Percentiles rank a stretch among this genome's conserved stretches.
These are phyloP conservation scores for Psophia crepitans DNA, from an alignment of 2,113 vertebrate species.

Conservation along the genomic window DNA sequence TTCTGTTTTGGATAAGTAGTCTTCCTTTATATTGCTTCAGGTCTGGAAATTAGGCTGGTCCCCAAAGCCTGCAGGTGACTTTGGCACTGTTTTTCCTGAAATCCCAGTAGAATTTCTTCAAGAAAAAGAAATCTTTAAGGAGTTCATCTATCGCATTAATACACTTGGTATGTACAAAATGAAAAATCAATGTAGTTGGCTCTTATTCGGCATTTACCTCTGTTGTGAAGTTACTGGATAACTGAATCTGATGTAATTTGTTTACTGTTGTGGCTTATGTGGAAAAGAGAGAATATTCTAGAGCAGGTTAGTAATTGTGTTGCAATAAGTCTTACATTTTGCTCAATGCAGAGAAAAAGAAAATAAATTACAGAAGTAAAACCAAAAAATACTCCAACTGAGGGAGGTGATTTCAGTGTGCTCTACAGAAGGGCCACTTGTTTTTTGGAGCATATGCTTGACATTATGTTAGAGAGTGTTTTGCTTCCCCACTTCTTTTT, in stretches of 20 bases:
- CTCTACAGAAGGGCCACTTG: neutral
- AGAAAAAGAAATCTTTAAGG: conserved; percentile 95
- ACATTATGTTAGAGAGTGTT: neutral
- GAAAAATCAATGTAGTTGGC: neutral
- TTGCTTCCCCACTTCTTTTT: neutral
- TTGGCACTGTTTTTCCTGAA: conserved; percentile 90
- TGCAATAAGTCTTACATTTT: neutral
- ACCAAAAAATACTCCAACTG: rapidly evolving
- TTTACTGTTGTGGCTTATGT: neutral
- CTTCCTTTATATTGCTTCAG: conserved; percentile 55
- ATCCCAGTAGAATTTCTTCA: conserved; percentile 97
- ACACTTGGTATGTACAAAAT: conserved; percentile 81
- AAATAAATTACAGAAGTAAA: neutral
- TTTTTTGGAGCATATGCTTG: neutral
- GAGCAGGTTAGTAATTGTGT: neutral
- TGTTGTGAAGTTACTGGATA: neutral
- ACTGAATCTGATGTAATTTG: neutral
- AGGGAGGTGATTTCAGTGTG: neutral
- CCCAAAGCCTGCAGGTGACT: conserved; percentile 89
- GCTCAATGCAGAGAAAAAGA: neutral
- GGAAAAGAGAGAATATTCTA: neutral
- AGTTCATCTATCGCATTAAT: conserved; percentile 96
- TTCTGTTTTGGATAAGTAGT: neutral
- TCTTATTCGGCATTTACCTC: neutral
- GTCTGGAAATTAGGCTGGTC: conserved; percentile 98